A percentile compares a stretch with the other conserved stretches of the same genome.
Evolutionary conservation across 2,113 vertebrate genomes (phyloP).

Genomic region (Cyanistes caeruleus): DNA sequence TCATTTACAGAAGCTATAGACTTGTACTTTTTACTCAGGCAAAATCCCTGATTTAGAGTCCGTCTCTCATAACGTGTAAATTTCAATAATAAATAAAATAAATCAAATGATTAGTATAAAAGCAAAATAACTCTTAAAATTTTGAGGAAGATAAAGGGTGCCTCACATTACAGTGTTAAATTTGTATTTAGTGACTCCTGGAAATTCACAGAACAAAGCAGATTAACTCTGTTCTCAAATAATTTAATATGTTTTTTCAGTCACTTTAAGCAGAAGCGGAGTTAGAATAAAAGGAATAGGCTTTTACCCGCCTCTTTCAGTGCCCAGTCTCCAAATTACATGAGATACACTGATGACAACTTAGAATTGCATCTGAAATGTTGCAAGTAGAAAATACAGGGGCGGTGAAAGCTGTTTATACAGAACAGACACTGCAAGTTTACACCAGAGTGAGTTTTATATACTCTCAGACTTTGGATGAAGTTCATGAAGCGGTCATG

Average conservation of each 20-base stretch:
- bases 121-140: not conserved
- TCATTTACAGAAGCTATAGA: not conserved
- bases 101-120: not conserved
- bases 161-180: not conserved
- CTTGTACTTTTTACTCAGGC: not conserved
- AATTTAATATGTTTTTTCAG: not conserved
- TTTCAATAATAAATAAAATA: not conserved
- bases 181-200: not conserved
- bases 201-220: not conserved
- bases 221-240: not conserved
- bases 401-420: not conserved
- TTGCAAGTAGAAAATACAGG: not conserved
- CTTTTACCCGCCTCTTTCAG: not conserved
- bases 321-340: not conserved
- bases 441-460: not conserved
- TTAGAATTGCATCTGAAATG: not conserved
- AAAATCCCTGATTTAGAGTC: not conserved
- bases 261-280: not conserved
- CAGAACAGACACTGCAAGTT: not conserved
- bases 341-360: not conserved
- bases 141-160: not conserved
- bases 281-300: not conserved
- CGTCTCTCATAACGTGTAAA: not conserved
- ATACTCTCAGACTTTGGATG: not conserved
- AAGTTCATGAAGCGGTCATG: not conserved